Evolutionary conservation across 2,888 invertebrate species (phyloP), one percentile per base, ranked within the genome.

Genomic region (Antheraea yamamai): DNA sequence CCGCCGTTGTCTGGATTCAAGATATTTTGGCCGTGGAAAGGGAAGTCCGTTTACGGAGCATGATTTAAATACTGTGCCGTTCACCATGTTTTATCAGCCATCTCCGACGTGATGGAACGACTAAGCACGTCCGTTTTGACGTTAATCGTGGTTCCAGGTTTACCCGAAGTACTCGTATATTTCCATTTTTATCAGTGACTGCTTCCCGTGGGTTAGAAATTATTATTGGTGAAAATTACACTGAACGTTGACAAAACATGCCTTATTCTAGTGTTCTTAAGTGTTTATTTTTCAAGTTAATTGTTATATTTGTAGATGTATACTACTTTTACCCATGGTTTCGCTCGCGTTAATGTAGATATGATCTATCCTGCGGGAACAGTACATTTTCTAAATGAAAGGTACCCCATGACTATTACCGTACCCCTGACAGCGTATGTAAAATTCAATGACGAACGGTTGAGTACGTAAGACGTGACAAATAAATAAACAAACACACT

Each of bases 31-130:
- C 75, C 81, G 78, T 72, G 77, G 79, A 80, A 84, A 85, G 88
- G 87, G 81, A 78, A 81, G 83, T 85, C 83, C 84, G 87, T 85
- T 84, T 85, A 84, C 82, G 73, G 76, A 75, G 86, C 89, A 88
- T 90, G 91, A 92, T 93, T 92, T 91, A 92, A 93, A 92, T 91
- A 91, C 90, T 86, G 81, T 83, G 85, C 78, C 78, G 87, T 39
- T 71, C 70, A 70, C 88, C 89, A 88, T 89, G 88, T 89, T 89
- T 91, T 92, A 92, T 93, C 92, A 92, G 83, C 81, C 86, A 92
- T 92, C 91, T 84, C 70, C 70, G 81, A 92, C 93, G 92, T 92
- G 92, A 89, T 88, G 85, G 87, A 82, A 84, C 87, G 85, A 82
- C 83, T 81, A 82, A 83, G 86, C 88, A 88, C 86, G 89, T 85